Evolutionary conservation across 2,113 vertebrate species (phyloP), one percentile per base, ranked within the genome.

Genomic region (Mugil cephalus): DNA sequence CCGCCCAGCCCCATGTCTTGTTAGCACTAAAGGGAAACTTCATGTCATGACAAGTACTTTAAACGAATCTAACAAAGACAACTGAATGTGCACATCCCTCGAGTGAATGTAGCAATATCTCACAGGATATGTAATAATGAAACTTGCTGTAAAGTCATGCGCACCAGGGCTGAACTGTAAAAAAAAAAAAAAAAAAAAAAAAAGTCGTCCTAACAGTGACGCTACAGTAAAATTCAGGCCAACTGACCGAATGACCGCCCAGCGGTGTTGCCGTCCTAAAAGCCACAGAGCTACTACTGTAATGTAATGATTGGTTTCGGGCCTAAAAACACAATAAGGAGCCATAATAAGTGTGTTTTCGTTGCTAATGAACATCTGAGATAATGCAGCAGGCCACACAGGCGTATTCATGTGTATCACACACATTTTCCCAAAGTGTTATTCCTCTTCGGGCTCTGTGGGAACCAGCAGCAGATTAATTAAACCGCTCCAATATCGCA

Each of bases 381-480:
- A 54, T 68, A 70, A 74, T 45, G 39, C 14, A 30, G 38, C 9
- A 4, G 74, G 54, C 77, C 69, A 83, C 78, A 76, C 69, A 74
- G 34, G 73, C 3, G 1, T 36, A 62, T 30, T 14, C 62, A 48
- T 56, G 56, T 58, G 55, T 69, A 40, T 67, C 52, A 19, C 70
- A 69, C 66, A 63, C 61, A 43, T 21, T 50, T 69, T 38, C 13
- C 30, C 8, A 19, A 72, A 36, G n/a, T 82, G 82, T 83, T 86
- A 67, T 82, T 84, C 56, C 74, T 73, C 36, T 10, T 77, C 69
- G 21, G 58, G 51, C 85, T 80, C 86, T 81, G 87, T 89, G 83
- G 85, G 89, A 90, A 88, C 60, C 70, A 54, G 75, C 80, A 66
- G 80, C 67, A 87, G 74, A 92, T 90, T 88, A 88, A 92, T 90